Evolutionary conservation across 2,888 invertebrate species (phyloP), one percentile per base, ranked within the genome.

Genomic region (Cataglyphis albicans): DNA sequence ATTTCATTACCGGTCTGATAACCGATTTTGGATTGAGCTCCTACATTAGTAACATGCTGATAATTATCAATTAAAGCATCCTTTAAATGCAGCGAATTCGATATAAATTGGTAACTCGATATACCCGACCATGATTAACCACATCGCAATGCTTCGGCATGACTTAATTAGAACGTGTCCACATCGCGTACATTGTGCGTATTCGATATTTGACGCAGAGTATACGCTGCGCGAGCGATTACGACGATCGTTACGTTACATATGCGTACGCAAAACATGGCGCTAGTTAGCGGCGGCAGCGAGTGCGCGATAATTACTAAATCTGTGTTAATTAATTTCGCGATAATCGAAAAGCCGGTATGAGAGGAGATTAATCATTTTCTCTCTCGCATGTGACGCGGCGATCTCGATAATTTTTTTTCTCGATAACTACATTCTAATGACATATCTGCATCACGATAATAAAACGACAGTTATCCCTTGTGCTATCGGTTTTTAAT

Each of bases 261-360:
- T n/a, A n/a, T 12, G 55, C 67, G 55, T 29, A 21, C 21, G 68
- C 55, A 41, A 52, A 76, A 68, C 38, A n/a, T 68, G n/a, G 68
- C n/a, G 57, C 41, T 21, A 5, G 67, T 29, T 52, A 15, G 61
- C 44, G 41, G 32, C 52, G 18, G 18, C 32, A 52, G 61, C 68
- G 78, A 44, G 78, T 76, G 52, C 55, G 72, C 81, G 85, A 86
- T 91, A 88, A 90, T 91, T 90, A 88, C 88, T 86, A 83, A 84
- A 84, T 83, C 65, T 72, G 86, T 87, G 90, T 87, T 87, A 91
- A 92, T 92, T 91, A 91, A 92, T 91, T 90, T 90, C 75, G 84
- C 78, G 87, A 87, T 86, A 88, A 91, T 90, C 89, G 70, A 44
- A 70, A 70, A 84, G 83, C 82, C 86, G 64, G 61, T 67, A 82